Percentiles rank a stretch among this genome's conserved stretches.
Conservation (phyloP, 2,888 invertebrate genomes). For the Orchestes rusci region DNA sequence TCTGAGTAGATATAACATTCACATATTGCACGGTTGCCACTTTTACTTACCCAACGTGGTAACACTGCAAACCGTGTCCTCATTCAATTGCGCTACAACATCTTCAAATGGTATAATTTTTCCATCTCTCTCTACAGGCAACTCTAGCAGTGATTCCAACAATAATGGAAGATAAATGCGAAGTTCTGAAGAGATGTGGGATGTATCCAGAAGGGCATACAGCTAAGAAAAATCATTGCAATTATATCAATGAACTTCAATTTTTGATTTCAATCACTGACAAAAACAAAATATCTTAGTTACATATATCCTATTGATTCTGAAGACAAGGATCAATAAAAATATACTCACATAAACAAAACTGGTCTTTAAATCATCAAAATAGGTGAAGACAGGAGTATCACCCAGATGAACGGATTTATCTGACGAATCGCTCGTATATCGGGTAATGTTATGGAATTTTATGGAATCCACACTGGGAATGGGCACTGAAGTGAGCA, state of each 20-base stretch:
- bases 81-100: slow-evolving; percentile 71
- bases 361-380: slow-evolving; percentile 74
- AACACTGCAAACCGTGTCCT: slow-evolving; percentile 61
- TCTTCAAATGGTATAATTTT: slow-evolving; percentile 56
- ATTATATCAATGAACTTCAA: slow-evolving; percentile 28
- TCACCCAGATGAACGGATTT: slow-evolving; percentile 52
- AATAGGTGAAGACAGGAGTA: slow-evolving; percentile 66
- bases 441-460: slow-evolving; percentile 52
- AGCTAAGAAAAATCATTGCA: too few relatives aligned
- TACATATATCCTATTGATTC: too few relatives aligned
- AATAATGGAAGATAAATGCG: slow-evolving; percentile 70
- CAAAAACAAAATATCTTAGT: too few relatives aligned
- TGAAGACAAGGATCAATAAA: too few relatives aligned
- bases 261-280: too few relatives aligned
- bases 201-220: slow-evolving; percentile 64
- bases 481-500: slow-evolving; percentile 67
- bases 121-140: slow-evolving; percentile 57
- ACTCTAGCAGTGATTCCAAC: slow-evolving; percentile 68
- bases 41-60: slow-evolving; percentile 59
- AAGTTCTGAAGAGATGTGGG: slow-evolving; percentile 49
- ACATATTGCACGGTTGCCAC: too few relatives aligned
- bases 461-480: slow-evolving; percentile 67
- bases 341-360: slow-evolving; percentile 69
- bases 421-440: slow-evolving; percentile 39
- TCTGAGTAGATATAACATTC: too few relatives aligned